These are phyloP conservation scores for Netelia virgata DNA, from an alignment of 2,888 invertebrate species.

Conservation along the genomic window DNA sequence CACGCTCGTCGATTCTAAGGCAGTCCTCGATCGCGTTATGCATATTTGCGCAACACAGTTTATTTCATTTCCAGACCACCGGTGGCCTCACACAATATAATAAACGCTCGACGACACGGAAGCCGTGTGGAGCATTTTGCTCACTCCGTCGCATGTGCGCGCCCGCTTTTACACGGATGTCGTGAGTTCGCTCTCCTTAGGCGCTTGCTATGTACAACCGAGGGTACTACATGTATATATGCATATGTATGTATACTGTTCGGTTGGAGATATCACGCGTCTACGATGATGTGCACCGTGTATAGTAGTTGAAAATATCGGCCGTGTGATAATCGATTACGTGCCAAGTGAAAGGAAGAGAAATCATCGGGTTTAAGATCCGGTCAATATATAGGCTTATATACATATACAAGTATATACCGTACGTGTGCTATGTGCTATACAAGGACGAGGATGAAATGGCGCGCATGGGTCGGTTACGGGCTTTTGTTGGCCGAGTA, in stretches of 20 bases:
- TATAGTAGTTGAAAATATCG: constrained; percentile 68
- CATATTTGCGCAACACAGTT: constrained; percentile 74
- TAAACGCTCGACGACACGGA: constrained; percentile 52
- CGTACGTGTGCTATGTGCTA: constrained; percentile 22
- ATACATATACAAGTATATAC: constrained; percentile 14
- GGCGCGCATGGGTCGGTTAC: constrained; percentile 59
- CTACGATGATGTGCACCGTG: constrained; percentile 30
- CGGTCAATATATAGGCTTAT: constrained; percentile 38
- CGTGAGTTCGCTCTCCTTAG: constrained; percentile 45
- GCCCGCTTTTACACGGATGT: constrained; percentile 59
- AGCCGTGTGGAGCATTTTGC: constrained; percentile 46
- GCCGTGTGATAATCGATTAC: constrained; percentile 78
- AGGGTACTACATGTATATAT: neutral
- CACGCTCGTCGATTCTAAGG: constrained; percentile 18
- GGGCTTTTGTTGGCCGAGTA: constrained; percentile 66
- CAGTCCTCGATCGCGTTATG: constrained; percentile 48
- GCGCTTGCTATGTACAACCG: constrained; percentile 23
- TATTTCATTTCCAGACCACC: constrained; percentile 63
- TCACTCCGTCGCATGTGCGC: constrained; percentile 19
- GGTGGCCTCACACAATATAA: constrained; percentile 55
- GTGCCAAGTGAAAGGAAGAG: constrained; percentile 75
- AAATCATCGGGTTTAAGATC: constrained; percentile 73
- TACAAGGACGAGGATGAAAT: constrained; percentile 48
- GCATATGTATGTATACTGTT: neutral
- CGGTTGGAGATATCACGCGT: constrained; percentile 15